Conservation (phyloP, 2,797 vertebrate species). For the Sparus aurata region DNA sequence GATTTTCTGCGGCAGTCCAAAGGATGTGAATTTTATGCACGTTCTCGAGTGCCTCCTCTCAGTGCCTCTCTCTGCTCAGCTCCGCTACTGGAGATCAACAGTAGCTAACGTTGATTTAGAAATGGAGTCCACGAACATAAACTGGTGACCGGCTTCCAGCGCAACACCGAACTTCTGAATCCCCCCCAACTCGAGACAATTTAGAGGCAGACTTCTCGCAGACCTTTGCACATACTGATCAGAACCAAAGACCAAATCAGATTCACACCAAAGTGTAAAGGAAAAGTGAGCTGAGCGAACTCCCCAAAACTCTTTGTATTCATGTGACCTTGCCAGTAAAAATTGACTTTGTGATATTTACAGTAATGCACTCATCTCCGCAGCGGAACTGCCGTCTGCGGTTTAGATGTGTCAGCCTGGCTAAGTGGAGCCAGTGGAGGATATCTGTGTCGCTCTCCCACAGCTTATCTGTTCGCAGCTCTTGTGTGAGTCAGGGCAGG, state of each 20-base stretch:
- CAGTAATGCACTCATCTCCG: conserved; percentile 33
- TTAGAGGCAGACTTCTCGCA: background rate
- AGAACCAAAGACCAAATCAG: background rate
- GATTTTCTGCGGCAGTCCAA: too few species aligned
- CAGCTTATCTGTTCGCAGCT: conserved; percentile 73
- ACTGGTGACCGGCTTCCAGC: too few species aligned
- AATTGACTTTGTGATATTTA: conserved; percentile 64
- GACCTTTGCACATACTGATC: background rate
- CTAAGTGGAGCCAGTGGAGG: conserved; percentile 48
- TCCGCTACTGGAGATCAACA: too few species aligned
- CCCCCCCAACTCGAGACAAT: background rate
- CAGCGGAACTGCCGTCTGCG: conserved; percentile 33
- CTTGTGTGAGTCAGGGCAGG: conserved; percentile 72
- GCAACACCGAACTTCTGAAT: background rate
- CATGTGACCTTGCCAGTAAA: conserved; percentile 17
- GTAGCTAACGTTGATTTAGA: too few species aligned
- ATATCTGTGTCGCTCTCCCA: conserved; percentile 56
- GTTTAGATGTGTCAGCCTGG: conserved; percentile 48
- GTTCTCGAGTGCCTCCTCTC: too few species aligned
- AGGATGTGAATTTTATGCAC: too few species aligned
- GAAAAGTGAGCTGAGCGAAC: conserved; percentile 15
- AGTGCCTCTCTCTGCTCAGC: too few species aligned
- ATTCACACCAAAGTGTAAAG: background rate
- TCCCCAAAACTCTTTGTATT: conserved; percentile 21
- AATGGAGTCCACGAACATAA: too few species aligned